phyloP scores from a whole-genome alignment of 2,113 vertebrate genomes.

The human region GRCh38 chr14:70010501-70011000 shows the following conservation, averaged over 20 bases:
- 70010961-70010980: neutral
- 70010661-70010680: neutral
- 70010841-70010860: slow-evolving; percentile 93
- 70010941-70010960: slow-evolving; percentile 89
- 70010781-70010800: slow-evolving; percentile 94
- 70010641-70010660: neutral
- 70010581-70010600: fast-evolving
- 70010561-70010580: neutral
- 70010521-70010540: neutral
- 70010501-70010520: neutral
- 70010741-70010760: slow-evolving; percentile 93
- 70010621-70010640: neutral
- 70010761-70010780: slow-evolving; percentile 98
- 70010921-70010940: slow-evolving; percentile 97
- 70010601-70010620: neutral
- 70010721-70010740: neutral
- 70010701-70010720: neutral
- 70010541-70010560: neutral
- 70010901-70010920: slow-evolving; percentile 96
- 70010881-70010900: slow-evolving; percentile 99
- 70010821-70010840: slow-evolving; percentile 96
- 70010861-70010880: slow-evolving; percentile 98
- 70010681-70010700: neutral
- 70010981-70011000: neutral
- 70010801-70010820: slow-evolving; percentile 91